A percentile compares a stretch with the other conserved stretches of the same genome.
Evolutionary conservation across 2,888 invertebrate species (phyloP).

Genomic region (Sipha maydis): DNA sequence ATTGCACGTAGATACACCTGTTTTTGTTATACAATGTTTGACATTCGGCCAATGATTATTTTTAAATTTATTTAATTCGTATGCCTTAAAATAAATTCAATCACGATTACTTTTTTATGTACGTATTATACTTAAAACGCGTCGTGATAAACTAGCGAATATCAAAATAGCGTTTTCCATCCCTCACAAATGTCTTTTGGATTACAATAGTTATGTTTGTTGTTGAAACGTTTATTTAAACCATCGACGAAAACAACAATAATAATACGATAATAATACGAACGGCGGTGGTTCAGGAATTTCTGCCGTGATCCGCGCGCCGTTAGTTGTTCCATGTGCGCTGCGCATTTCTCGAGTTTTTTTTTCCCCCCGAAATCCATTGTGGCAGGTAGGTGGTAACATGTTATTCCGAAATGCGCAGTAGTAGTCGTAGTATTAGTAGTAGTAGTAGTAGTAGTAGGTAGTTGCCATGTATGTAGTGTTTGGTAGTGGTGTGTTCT

Average conservation of each 20-base stretch:
- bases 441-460: background rate
- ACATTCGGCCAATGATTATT: background rate
- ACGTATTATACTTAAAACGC: background rate
- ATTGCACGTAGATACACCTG: background rate
- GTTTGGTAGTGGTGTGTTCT: background rate
- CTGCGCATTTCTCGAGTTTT: background rate
- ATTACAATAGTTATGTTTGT: background rate
- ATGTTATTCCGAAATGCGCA: constrained; percentile 7
- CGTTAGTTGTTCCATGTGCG: background rate
- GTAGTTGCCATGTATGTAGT: background rate
- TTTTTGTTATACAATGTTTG: background rate
- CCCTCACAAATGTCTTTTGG: background rate
- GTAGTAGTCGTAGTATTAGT: background rate
- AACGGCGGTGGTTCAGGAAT: background rate
- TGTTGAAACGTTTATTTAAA: background rate
- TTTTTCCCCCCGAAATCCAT: background rate
- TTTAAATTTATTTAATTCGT: background rate
- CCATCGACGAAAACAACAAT: background rate
- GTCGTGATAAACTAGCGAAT: background rate
- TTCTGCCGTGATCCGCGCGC: background rate
- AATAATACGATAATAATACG: background rate
- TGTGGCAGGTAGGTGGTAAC: background rate
- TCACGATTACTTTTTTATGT: too few relatives aligned
- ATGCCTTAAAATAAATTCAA: too few relatives aligned
- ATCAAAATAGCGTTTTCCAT: background rate